A percentile compares a stretch with the other conserved stretches of the same genome.
phyloP scores from a whole-genome alignment of 2,797 vertebrate genomes.

The Anolis apletophallus region DNA sequence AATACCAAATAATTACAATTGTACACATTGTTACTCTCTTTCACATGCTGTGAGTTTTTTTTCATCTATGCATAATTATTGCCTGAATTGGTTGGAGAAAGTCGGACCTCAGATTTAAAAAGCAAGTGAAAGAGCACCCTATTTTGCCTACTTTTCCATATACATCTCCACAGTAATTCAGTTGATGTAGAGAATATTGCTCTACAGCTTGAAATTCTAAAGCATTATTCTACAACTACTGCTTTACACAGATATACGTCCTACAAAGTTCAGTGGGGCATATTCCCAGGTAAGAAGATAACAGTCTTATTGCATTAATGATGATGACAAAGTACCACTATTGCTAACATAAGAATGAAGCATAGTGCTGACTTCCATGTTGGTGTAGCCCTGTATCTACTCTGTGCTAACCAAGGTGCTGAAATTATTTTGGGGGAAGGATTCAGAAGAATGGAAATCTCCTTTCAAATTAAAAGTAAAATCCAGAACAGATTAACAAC shows the following conservation, averaged over 20 bases:
- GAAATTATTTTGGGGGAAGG: background rate
- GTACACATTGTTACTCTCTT: slow-evolving; percentile 51
- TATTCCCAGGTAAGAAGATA: background rate
- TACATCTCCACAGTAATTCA: background rate
- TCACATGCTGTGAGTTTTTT: slow-evolving; percentile 31
- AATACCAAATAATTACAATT: slow-evolving; percentile 31
- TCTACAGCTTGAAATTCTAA: background rate
- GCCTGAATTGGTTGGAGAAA: slow-evolving; percentile 54
- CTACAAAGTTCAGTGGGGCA: too few species aligned
- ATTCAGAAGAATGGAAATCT: too few species aligned
- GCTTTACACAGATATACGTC: background rate
- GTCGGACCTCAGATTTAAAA: background rate
- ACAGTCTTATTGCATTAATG: background rate
- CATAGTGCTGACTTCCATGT: background rate
- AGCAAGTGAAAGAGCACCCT: slow-evolving; percentile 5
- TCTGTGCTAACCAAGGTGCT: background rate
- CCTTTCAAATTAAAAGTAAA: background rate
- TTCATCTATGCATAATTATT: slow-evolving; percentile 43
- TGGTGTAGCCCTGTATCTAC: background rate
- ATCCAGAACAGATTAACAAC: background rate
- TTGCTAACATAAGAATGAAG: background rate
- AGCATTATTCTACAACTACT: background rate
- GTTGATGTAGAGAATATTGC: fast-evolving
- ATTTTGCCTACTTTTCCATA: slow-evolving; percentile 55
- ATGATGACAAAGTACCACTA: background rate